Conservation (phyloP, 1,140 invertebrate genomes). For the Aphaenogaster floridana region DNA sequence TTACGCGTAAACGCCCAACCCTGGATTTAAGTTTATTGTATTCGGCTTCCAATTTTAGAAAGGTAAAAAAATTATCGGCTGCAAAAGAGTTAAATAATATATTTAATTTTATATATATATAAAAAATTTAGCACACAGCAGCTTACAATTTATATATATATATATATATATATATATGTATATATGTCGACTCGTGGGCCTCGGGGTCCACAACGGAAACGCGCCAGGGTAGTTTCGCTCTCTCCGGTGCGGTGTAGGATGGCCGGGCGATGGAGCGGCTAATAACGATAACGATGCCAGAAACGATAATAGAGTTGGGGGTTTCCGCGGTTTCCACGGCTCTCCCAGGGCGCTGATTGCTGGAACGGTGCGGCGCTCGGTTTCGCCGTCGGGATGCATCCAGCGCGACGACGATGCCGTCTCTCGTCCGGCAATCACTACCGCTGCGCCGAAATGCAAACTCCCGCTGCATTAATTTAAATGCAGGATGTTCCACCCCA, state of each 20-base stretch:
- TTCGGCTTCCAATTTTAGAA: no score
- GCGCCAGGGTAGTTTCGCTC: constrained; percentile 31
- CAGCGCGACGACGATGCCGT: constrained; percentile 28
- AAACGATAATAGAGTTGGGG: constrained; percentile 81
- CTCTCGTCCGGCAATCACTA: constrained; percentile 28
- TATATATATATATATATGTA: background rate
- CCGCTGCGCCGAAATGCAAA: constrained; percentile 11
- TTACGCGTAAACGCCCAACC: no score
- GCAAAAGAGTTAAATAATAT: no score
- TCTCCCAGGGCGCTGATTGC: constrained; percentile 81
- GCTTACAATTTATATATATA: background rate
- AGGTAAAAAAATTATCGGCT: no score
- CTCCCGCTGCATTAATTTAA: constrained; percentile 36
- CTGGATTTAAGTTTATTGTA: no score
- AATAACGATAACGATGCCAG: constrained; percentile 82
- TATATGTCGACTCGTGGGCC: background rate
- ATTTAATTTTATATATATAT: no score
- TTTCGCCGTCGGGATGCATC: constrained; percentile 67
- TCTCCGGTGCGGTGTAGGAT: constrained; percentile 59
- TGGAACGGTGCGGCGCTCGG: constrained; percentile 73
- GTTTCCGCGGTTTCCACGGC: constrained; percentile 80
- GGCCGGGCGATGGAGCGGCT: constrained; percentile 78
- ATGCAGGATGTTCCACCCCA: background rate
- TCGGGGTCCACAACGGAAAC: background rate
- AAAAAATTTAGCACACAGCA: no score